phyloP scores from a whole-genome alignment of 2,113 vertebrate species.

The Microtus ochrogaster region DNA sequence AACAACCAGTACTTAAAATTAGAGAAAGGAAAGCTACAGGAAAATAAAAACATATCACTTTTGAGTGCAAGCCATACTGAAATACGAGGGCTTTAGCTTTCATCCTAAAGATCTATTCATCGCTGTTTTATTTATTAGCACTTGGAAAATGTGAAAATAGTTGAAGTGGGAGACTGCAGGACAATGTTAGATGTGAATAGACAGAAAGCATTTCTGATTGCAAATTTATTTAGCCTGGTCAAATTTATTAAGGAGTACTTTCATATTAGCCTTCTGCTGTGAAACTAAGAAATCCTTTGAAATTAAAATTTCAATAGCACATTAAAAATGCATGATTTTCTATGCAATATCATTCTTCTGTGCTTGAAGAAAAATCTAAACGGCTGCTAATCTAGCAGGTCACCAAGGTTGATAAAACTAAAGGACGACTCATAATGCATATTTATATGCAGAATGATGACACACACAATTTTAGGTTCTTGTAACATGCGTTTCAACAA shows the following conservation, averaged over 20 bases:
- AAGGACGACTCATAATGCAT: neutral
- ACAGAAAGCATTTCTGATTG: neutral
- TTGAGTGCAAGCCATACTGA: neutral
- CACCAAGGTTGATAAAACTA: neutral
- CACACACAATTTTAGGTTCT: conserved; percentile 9
- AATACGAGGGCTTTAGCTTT: conserved; percentile 45
- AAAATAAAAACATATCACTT: neutral
- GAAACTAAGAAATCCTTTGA: conserved; percentile 44
- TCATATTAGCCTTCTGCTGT: neutral
- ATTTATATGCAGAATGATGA: neutral
- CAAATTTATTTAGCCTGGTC: neutral
- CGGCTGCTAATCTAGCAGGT: neutral
- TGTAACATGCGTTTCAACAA: neutral
- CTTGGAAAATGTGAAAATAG: conserved; percentile 31
- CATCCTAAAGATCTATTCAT: neutral
- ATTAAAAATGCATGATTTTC: conserved; percentile 29
- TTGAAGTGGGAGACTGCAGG: neutral
- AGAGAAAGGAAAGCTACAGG: neutral
- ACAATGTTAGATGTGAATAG: neutral
- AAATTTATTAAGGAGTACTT: conserved; percentile 40
- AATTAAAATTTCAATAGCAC: neutral
- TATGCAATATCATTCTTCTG: neutral
- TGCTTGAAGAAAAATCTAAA: conserved; percentile 16
- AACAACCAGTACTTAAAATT: conserved; percentile 35
- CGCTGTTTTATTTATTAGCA: conserved; percentile 42